These are phyloP conservation scores for Acipenser transmontanus DNA, from an alignment of 2,797 vertebrate species.

Conservation along the genomic window DNA sequence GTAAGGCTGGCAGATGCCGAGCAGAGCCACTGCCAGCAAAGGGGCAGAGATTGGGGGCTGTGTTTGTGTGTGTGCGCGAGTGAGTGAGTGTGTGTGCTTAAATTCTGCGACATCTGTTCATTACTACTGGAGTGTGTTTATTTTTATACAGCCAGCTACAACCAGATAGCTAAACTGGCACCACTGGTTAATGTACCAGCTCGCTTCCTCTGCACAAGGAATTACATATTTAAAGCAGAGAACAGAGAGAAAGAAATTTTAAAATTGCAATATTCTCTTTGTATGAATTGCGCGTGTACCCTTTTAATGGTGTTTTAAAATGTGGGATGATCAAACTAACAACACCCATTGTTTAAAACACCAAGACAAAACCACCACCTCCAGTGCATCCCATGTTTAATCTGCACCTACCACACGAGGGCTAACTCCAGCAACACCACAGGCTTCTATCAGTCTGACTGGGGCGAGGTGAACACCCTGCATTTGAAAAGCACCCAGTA, in stretches of 20 bases:
- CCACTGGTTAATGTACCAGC: slow-evolving; percentile 61
- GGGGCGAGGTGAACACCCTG: no score
- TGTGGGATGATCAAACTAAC: no score
- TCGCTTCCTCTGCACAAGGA: slow-evolving; percentile 38
- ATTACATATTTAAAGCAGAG: slow-evolving; percentile 59
- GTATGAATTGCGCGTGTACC: no score
- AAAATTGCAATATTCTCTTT: no score
- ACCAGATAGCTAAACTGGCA: slow-evolving; percentile 62
- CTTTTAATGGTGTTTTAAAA: no score
- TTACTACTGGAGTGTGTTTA: slow-evolving; percentile 81
- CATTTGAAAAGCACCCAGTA: no score
- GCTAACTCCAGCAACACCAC: no score
- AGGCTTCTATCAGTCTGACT: no score
- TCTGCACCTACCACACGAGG: no score
- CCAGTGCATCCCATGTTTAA: no score
- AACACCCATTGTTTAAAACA: no score
- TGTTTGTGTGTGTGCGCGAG: slow-evolving; percentile 18
- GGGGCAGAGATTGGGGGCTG: slow-evolving; percentile 25
- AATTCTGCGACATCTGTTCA: slow-evolving; percentile 95
- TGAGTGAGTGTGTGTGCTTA: slow-evolving; percentile 54
- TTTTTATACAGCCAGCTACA: slow-evolving; percentile 90
- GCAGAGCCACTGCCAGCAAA: slow-evolving; percentile 25
- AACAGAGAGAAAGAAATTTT: slow-evolving; percentile 28
- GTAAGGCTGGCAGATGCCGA: slow-evolving; percentile 33
- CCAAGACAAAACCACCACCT: no score